Base-by-base conservation (phyloP, 2,888 invertebrate species). In the Laspeyria flexula region DNA sequence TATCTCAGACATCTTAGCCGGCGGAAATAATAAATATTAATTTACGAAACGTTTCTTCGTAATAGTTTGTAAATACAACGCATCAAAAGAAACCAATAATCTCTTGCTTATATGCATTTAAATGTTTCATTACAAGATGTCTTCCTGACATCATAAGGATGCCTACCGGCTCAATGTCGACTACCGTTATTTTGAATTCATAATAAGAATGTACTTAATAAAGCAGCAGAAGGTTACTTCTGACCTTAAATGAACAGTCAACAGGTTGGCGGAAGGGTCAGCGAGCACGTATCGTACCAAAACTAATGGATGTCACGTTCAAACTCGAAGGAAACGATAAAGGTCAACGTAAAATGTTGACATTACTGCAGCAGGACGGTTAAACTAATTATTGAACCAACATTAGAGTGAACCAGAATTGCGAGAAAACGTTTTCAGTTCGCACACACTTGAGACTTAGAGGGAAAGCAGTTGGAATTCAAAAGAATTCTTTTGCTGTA, bases 191-290 rank as follows among this genome's bases (percentile, higher is more conserved):
- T 64, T 58, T 48, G 33, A 49, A 66, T 63, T 61, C 60, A 49
- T 44, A 57, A 43, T 55, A 49, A 50, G 45, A 40, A 29, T 37
- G 48, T 50, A 51, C 54, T 63, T 49, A 59, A 61, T 68, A 61
- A 44, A 67, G 62, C 18, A 48, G 35, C 27, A 53, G 64, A 71
- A 71, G 63, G 70, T 60, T 66, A 55, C 35, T 35, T 39, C 37
- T 15, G 41, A 33, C 53, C 60, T 50, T 56, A 57, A 50, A 62
- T 63, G 71, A 73, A 71, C 70, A 74, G 56, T 71, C 71, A 75
- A 79, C 77, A 79, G 74, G 73, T 74, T 59, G 51, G 25, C 31
- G 44, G 54, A 53, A 66, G 63, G 65, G 55, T 51, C 63, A 60
- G 7, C 29, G 57, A 50, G 54, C 74, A 74, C 71, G 71, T 73